Conservation (phyloP, 2,888 invertebrate species). For the Pachliopta kotzebuea region DNA sequence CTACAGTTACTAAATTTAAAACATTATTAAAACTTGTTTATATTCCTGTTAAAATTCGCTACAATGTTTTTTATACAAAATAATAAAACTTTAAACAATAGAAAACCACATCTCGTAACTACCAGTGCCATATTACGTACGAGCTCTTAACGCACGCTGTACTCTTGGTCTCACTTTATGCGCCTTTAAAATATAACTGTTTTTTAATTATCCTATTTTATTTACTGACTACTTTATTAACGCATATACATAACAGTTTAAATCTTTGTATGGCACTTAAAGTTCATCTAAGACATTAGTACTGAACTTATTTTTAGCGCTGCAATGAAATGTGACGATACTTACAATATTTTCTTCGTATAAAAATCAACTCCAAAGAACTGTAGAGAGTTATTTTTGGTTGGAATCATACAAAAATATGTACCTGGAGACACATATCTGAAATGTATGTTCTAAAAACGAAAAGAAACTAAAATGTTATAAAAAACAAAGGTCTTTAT, state of each 20-base stretch:
- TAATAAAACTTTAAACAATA: slow-evolving; percentile 1
- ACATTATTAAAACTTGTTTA: neutral
- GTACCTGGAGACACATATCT: no score
- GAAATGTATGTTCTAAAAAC: no score
- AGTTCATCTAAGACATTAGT: no score
- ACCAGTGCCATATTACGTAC: neutral
- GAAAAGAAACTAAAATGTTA: no score
- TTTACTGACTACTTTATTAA: neutral
- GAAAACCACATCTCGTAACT: neutral
- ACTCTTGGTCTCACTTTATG: slow-evolving; percentile 1
- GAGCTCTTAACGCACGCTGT: neutral
- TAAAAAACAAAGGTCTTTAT: no score
- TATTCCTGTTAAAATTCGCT: neutral
- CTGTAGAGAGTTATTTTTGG: no score
- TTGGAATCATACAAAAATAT: no score
- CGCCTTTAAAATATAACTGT: neutral
- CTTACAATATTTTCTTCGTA: no score
- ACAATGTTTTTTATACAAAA: neutral
- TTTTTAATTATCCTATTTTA: neutral
- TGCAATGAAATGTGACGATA: no score
- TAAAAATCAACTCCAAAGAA: no score
- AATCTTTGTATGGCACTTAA: no score
- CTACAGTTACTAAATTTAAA: neutral
- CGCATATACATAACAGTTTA: neutral
- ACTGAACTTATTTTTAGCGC: no score